Conservation (phyloP, 2,113 vertebrate genomes). For the Colossoma macropomum region DNA sequence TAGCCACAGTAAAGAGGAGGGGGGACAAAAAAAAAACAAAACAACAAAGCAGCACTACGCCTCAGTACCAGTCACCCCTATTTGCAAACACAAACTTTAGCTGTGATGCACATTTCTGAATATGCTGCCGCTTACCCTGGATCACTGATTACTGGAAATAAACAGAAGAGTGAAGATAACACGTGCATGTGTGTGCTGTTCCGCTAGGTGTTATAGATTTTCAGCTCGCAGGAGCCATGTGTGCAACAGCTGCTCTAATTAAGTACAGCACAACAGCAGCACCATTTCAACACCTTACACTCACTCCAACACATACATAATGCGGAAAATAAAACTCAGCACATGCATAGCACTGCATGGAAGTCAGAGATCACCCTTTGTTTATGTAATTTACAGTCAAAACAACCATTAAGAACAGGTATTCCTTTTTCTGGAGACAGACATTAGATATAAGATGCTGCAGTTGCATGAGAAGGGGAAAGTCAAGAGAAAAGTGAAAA, state of each 20-base stretch:
- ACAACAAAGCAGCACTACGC: background rate
- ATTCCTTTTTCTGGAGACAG: too few relatives aligned
- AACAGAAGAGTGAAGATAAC: background rate
- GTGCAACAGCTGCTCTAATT: too few relatives aligned
- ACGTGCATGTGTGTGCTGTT: background rate
- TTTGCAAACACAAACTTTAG: background rate
- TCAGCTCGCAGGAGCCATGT: background rate
- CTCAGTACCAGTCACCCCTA: background rate
- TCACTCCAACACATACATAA: background rate
- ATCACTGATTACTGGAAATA: background rate
- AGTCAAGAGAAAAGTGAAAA: too few relatives aligned
- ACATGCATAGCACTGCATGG: background rate
- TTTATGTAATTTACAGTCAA: too few relatives aligned
- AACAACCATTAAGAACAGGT: too few relatives aligned
- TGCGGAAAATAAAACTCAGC: too few relatives aligned
- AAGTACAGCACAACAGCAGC: too few relatives aligned
- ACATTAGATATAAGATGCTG: too few relatives aligned
- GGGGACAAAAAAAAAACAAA: background rate
- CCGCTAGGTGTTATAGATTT: slow-evolving; percentile 12
- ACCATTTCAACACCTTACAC: background rate
- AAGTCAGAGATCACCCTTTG: too few relatives aligned
- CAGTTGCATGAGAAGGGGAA: too few relatives aligned
- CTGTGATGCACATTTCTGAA: background rate
- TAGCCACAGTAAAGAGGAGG: background rate
- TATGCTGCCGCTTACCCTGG: background rate